phyloP scores from a whole-genome alignment of 1,140 invertebrate genomes.

The Cotesia chilonis region DNA sequence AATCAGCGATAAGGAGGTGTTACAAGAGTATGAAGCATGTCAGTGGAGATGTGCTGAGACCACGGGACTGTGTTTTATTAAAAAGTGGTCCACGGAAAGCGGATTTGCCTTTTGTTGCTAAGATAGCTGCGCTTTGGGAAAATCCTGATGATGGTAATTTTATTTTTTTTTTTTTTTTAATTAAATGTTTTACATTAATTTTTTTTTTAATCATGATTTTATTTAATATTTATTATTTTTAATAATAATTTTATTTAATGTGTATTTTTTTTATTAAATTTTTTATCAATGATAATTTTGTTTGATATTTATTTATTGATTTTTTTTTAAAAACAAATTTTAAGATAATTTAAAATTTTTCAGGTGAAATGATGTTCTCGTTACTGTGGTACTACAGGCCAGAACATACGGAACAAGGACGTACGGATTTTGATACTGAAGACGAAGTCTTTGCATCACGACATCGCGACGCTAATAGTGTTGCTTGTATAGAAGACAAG shows the following conservation, averaged over 20 bases:
- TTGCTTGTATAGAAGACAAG: slow-evolving; percentile 97
- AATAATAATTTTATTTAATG: background rate
- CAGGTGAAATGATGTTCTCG: slow-evolving; percentile 97
- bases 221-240: no score
- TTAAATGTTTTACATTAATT: slow-evolving; percentile 7
- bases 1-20: slow-evolving; percentile 79
- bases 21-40: slow-evolving; percentile 88
- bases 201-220: background rate
- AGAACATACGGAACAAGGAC: slow-evolving; percentile 92
- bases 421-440: slow-evolving; percentile 78
- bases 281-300: slow-evolving; percentile 72
- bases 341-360: slow-evolving; percentile 34
- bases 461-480: slow-evolving; percentile 92
- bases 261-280: background rate
- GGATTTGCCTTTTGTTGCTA: slow-evolving; percentile 93
- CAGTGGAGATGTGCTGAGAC: slow-evolving; percentile 85
- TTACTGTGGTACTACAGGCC: slow-evolving; percentile 97
- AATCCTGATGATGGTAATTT: slow-evolving; percentile 88
- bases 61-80: slow-evolving; percentile 88
- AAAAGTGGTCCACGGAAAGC: slow-evolving; percentile 83
- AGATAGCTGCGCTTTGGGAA: slow-evolving; percentile 93
- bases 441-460: slow-evolving; percentile 96
- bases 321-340: slow-evolving; percentile 16
- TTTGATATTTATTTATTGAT: background rate
- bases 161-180: slow-evolving; percentile 11